Evolutionary conservation across 1,140 invertebrate species (phyloP).

Genomic region (Drosophila tristis): DNA sequence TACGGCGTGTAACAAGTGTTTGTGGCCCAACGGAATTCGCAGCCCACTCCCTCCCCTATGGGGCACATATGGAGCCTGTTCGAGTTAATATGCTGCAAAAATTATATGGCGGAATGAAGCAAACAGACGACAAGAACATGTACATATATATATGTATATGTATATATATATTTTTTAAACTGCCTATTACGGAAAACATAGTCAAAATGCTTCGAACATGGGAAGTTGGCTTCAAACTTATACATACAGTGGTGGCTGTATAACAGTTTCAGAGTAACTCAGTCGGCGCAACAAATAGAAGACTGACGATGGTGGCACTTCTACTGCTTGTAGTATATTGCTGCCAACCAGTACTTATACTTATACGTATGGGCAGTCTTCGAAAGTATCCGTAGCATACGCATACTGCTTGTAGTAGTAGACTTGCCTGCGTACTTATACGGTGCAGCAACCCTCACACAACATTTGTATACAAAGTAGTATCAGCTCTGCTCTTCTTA

Average conservation of each 20-base stretch:
- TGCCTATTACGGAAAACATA: constrained; percentile 13
- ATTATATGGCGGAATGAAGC: constrained; percentile 46
- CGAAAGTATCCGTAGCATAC: no score
- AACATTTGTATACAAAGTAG: not conserved
- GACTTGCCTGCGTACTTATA: no score
- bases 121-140: constrained; percentile 13
- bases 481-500: no score
- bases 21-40: constrained; percentile 24
- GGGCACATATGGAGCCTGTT: constrained; percentile 1
- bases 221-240: constrained; percentile 23
- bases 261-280: constrained; percentile 31
- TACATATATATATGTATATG: not conserved
- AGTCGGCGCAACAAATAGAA: no score
- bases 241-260: constrained; percentile 2
- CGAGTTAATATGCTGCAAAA: constrained; percentile 48
- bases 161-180: constrained; percentile 14
- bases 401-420: no score
- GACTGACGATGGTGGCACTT: no score
- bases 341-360: no score
- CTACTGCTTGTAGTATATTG: no score
- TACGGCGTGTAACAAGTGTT: constrained; percentile 71
- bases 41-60: constrained; percentile 1
- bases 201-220: constrained; percentile 13
- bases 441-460: not conserved
- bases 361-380: not conserved